These are phyloP conservation scores for Eidolon dupreanum DNA, from an alignment of 2,797 vertebrate genomes.

Conservation along the genomic window DNA sequence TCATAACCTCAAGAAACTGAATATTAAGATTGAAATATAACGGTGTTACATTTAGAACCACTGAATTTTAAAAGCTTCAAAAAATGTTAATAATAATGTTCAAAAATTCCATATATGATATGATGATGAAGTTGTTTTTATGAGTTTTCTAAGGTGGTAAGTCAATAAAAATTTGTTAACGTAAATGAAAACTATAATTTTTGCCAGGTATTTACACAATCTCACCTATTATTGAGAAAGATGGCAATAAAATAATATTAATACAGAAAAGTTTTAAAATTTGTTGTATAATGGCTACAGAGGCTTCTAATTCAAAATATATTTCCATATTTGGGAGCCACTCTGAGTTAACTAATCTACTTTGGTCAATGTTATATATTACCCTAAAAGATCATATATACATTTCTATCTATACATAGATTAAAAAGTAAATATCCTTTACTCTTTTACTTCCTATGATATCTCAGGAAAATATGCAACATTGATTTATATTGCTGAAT, in stretches of 20 bases:
- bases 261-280: constrained; percentile 19
- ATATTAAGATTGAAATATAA: neutral
- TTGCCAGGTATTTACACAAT: neutral
- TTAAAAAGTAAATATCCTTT: neutral
- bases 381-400: neutral
- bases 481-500: neutral
- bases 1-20: neutral
- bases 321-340: neutral
- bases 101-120: neutral
- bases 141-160: neutral
- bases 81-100: constrained; percentile 32
- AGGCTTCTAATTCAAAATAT: constrained; percentile 8
- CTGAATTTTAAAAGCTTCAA: constrained; percentile 37
- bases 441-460: neutral
- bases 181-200: constrained; percentile 29
- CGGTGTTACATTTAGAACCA: neutral
- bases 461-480: neutral
- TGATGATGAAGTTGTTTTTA: constrained; percentile 36
- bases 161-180: constrained; percentile 15
- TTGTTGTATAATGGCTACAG: neutral
- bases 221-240: neutral
- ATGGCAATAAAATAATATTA: constrained; percentile 8
- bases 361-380: neutral
- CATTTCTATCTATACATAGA: neutral
- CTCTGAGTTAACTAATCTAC: neutral